A percentile compares a stretch with the other conserved stretches of the same genome.
These are phyloP conservation scores for Chymomyza costata DNA, from an alignment of 1,140 invertebrate species.

Conservation along the genomic window DNA sequence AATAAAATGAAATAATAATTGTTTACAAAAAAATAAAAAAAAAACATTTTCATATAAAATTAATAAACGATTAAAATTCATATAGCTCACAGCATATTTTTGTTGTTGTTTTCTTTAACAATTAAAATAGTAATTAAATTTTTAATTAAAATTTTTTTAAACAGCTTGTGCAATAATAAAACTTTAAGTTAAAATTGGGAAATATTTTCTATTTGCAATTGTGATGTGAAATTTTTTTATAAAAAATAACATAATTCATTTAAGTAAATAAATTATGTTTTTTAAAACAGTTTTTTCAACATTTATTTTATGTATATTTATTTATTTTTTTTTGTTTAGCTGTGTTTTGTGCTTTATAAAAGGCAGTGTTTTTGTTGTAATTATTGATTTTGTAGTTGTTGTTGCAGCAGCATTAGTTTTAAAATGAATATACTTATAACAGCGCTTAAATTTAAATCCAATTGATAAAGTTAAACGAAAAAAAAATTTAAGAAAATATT, in stretches of 20 bases:
- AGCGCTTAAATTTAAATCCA: slow-evolving; percentile 10
- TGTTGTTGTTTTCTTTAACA: slow-evolving; percentile 28
- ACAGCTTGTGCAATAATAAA: slow-evolving; percentile 20
- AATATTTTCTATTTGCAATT: slow-evolving; percentile 28
- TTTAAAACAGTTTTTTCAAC: too few relatives aligned
- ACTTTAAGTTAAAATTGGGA: slow-evolving; percentile 15
- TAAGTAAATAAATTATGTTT: too few relatives aligned
- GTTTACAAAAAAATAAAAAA: slow-evolving; percentile 31
- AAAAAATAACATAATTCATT: too few relatives aligned
- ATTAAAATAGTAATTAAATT: slow-evolving; percentile 2
- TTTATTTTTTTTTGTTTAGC: slow-evolving; percentile 29
- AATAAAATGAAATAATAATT: slow-evolving; percentile 38
- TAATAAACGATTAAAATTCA: slow-evolving; percentile 39
- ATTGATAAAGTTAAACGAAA: slow-evolving; percentile 6
- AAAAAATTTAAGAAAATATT: slow-evolving; percentile 11
- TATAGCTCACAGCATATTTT: slow-evolving; percentile 60
- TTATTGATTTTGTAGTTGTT: slow-evolving; percentile 31
- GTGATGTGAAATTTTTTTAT: slow-evolving; percentile 44
- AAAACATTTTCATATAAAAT: slow-evolving; percentile 51
- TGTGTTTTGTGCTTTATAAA: slow-evolving; percentile 48
- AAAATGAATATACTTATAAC: slow-evolving; percentile 24
- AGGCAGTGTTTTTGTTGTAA: slow-evolving; percentile 56
- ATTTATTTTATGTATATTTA: slow-evolving; percentile 12
- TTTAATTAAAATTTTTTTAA: slow-evolving; percentile 12
- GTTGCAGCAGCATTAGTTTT: slow-evolving; percentile 33